Conservation (phyloP, 1,140 invertebrate genomes). For the Euwallacea fornicatus region DNA sequence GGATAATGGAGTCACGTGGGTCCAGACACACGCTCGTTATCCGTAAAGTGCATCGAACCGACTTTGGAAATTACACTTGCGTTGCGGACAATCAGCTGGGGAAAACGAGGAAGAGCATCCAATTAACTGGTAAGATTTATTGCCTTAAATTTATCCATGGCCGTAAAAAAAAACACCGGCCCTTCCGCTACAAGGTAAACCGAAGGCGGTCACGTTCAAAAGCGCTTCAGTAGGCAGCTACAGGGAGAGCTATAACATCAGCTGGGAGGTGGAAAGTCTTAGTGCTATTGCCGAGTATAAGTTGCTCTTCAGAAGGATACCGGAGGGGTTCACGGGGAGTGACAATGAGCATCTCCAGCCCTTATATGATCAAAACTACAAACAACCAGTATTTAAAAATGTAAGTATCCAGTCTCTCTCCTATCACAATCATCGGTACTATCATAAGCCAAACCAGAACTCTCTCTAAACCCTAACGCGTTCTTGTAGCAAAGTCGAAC, state of each 20-base stretch:
- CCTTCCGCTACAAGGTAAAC: slow-evolving; percentile 52
- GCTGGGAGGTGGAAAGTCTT: slow-evolving; percentile 66
- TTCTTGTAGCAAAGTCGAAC: slow-evolving; percentile 48
- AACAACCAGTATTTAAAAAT: slow-evolving; percentile 38
- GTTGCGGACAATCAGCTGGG: slow-evolving; percentile 68
- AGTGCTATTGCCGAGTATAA: slow-evolving; percentile 68
- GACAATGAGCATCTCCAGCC: slow-evolving; percentile 55
- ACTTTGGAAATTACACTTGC: slow-evolving; percentile 73
- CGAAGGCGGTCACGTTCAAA: slow-evolving; percentile 65
- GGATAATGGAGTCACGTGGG: slow-evolving; percentile 65
- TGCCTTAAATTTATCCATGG: neutral
- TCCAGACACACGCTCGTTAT: slow-evolving; percentile 67
- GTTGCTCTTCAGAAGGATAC: slow-evolving; percentile 63
- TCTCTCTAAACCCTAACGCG: no score
- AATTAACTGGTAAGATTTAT: slow-evolving; percentile 61
- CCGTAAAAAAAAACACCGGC: no score
- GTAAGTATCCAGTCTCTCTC: neutral
- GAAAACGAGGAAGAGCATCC: slow-evolving; percentile 63
- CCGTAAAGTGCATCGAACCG: slow-evolving; percentile 64
- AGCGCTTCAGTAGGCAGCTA: slow-evolving; percentile 63
- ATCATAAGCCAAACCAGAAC: no score
- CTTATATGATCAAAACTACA: slow-evolving; percentile 54
- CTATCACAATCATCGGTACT: no score
- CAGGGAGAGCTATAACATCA: slow-evolving; percentile 67
- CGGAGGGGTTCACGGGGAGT: slow-evolving; percentile 54